Evolutionary conservation across 1,140 invertebrate genomes (phyloP).

Genomic region (Drosophila navojoa): DNA sequence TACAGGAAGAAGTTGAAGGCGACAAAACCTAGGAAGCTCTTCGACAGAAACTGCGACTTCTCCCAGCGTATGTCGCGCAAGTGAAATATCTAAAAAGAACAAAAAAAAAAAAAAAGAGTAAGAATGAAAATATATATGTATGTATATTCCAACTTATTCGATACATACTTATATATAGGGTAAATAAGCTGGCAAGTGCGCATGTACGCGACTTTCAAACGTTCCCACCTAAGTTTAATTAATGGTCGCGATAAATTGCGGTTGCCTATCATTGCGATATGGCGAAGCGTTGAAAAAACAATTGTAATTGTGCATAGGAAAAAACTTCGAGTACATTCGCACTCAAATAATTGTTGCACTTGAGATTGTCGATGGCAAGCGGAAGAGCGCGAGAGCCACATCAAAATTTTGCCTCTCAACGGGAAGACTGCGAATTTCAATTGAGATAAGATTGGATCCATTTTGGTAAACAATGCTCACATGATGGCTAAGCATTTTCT

Average conservation of each 20-base stretch:
- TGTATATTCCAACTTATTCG: background rate
- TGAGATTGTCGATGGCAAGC: slow-evolving; percentile 3
- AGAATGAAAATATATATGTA: slow-evolving; percentile 13
- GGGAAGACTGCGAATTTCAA: too few species aligned
- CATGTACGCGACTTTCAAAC: slow-evolving; percentile 29
- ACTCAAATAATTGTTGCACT: slow-evolving; percentile 18
- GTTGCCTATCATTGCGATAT: slow-evolving; percentile 26
- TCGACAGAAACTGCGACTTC: slow-evolving; percentile 94
- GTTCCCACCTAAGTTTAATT: slow-evolving; percentile 37
- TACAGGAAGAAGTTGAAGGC: slow-evolving; percentile 96
- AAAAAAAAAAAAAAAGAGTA: slow-evolving; percentile 62
- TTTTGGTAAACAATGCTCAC: background rate
- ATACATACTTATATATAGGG: slow-evolving; percentile 5
- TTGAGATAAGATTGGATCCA: background rate
- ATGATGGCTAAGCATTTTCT: background rate
- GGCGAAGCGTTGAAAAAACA: slow-evolving; percentile 30
- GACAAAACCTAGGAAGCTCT: slow-evolving; percentile 96
- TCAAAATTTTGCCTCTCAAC: background rate
- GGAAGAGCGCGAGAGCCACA: background rate
- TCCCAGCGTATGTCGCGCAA: slow-evolving; percentile 93
- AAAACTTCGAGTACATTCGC: slow-evolving; percentile 11
- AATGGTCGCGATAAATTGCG: slow-evolving; percentile 44
- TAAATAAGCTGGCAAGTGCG: slow-evolving; percentile 24
- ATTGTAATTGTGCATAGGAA: slow-evolving; percentile 20
- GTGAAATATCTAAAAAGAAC: slow-evolving; percentile 91